Base-by-base conservation (phyloP, 2,888 invertebrate species). In the Endotricha flammealis region DNA sequence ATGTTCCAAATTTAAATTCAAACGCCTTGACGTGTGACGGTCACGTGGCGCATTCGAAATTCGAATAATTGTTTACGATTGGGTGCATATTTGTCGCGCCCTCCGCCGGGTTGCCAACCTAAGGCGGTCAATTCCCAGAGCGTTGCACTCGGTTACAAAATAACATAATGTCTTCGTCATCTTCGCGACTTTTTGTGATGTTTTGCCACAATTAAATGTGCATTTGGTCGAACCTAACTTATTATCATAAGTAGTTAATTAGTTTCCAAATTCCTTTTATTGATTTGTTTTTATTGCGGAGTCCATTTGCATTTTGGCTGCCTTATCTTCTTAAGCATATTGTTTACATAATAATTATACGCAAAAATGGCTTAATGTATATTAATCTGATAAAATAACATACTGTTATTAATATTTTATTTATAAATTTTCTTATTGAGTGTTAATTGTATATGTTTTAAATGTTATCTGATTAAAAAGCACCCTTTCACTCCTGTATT, bases 101-200 rank as follows among this genome's bases (percentile, higher is more conserved):
- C 64, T 62, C 53, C 48, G 46, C 52, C 22, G 69, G 59, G 68
- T 66, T 71, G 70, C 70, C 71, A 73, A 63, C 72, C 71, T 70
- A 63, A 57, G 50, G 61, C 68, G 69, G 71, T 74, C 76, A 76
- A 65, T 64, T 68, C 67, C 66, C 70, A 69, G 78, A 65, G 57
- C 79, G 60, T 74, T 80, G 81, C 80, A 76, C 81, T 73, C 73
- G 32, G 70, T 75, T 74, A 77, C 77, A 69, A 79, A 77, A 81
- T 76, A 79, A 71, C 68, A 62, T 67, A 69, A 72, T 64, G 64
- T 63, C 63, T 67, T 70, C 70, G 70, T 72, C 74, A 75, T 72
- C 63, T 56, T 60, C 46, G 60, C 62, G 44, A 57, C 57, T 70
- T 76, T 75, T 80, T 77, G 58, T 63, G 40, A 49, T 59, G 58